Evolutionary conservation across 2,113 vertebrate genomes (phyloP), one percentile per base, ranked within the genome.

Genomic region (Macrotus californicus): DNA sequence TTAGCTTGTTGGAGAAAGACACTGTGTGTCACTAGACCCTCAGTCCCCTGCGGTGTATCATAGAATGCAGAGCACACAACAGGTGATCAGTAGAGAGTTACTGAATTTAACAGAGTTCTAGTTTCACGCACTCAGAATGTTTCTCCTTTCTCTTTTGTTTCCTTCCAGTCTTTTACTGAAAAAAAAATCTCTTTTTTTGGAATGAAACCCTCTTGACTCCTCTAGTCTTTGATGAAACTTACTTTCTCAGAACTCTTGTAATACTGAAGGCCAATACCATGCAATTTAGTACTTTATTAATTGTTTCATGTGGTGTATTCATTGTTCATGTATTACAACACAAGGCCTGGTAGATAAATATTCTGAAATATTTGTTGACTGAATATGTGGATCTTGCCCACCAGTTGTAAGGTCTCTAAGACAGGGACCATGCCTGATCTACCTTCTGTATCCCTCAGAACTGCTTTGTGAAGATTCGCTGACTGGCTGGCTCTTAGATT

Each of bases 291-390:
- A 39, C 36, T 75, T 69, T 77, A 19, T 86, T 87, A 72, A 85
- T 50, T 59, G n/a, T 56, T 89, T 89, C n/a, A 76, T 31, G 19
- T 48, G 69, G 34, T 6, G 13, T 46, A 70, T 7, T 91, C 50
- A 81, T 72, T 90, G 29, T 77, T 89, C 4, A 34, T 29, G 56
- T 59, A 10, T 67, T 91, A n/a, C 10, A 79, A 22, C 29, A 72
- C 5, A 43, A 31, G 18, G 26, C 2, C 36, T 67, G 26, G 22
- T 52, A 48, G 59, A 52, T 66, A 81, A 83, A 85, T 24, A 81
- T 87, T 90, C 80, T 95, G 48, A 59, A 72, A 26, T 90, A 61
- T 41, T 79, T 90, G 29, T 77, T 67, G 72, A 91, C 67, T 87
- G 21, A 90, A 4, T 64, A 39, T 41, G 18, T 69, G 56, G 18